phyloP scores from a whole-genome alignment of 1,140 invertebrate species.

The Trinorchestia longiramus region DNA sequence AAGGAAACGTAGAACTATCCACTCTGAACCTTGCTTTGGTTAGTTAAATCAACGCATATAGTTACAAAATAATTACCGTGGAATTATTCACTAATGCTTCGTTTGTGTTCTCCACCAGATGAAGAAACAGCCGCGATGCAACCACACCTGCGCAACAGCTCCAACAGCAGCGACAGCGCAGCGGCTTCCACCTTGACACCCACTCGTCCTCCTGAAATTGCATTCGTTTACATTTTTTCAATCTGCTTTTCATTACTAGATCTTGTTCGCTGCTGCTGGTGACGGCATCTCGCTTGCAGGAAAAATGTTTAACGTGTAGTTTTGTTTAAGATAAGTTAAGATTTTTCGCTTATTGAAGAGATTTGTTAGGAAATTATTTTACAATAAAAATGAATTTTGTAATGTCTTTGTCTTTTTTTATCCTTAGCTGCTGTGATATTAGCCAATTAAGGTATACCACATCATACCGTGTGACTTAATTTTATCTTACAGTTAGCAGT shows the following conservation, averaged over 20 bases:
- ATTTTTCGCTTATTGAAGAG: neutral
- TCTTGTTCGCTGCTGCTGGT: neutral
- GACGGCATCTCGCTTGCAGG: neutral
- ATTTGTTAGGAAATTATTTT: neutral
- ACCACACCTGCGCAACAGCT: constrained; percentile 13
- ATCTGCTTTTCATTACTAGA: neutral
- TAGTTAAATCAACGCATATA: too few relatives aligned
- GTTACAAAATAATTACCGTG: too few relatives aligned
- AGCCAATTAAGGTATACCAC: too few relatives aligned
- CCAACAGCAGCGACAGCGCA: neutral
- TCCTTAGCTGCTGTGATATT: neutral
- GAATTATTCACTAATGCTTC: too few relatives aligned
- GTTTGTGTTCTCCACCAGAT: neutral
- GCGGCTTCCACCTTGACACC: neutral
- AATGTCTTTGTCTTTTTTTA: neutral
- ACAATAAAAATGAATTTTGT: neutral
- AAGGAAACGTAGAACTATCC: too few relatives aligned
- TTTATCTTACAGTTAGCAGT: too few relatives aligned
- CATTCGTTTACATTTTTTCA: neutral
- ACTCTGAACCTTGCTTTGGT: too few relatives aligned
- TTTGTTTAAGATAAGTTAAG: neutral
- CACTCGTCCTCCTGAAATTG: neutral
- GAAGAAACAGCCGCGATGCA: constrained; percentile 56
- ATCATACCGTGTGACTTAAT: too few relatives aligned
- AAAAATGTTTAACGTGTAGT: neutral